Percentiles rank a stretch among this genome's conserved stretches.
Evolutionary conservation across 2,113 vertebrate species (phyloP).

Genomic region (Willisornis vidua): DNA sequence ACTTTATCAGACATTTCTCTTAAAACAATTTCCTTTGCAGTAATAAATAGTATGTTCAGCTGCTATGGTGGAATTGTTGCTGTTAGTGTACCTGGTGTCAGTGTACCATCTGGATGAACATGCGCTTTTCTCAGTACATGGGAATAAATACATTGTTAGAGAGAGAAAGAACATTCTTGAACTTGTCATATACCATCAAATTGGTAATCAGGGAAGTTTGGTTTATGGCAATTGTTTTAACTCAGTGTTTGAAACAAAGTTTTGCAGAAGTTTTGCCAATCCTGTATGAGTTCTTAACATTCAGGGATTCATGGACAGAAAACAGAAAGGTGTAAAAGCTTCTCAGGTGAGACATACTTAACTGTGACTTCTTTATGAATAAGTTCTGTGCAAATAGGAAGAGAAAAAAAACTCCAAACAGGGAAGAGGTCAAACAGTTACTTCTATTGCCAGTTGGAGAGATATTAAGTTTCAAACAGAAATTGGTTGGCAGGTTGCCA

Average conservation of each 20-base stretch:
- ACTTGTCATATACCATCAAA: neutral
- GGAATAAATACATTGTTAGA: neutral
- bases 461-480: slow-evolving; percentile 62
- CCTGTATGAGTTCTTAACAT: neutral
- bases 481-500: slow-evolving; percentile 43
- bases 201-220: neutral
- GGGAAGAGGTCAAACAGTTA: slow-evolving; percentile 52
- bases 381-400: neutral
- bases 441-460: neutral
- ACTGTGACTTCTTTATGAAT: neutral
- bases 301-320: neutral
- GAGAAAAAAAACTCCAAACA: neutral
- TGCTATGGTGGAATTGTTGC: neutral
- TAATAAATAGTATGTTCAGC: neutral
- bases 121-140: neutral
- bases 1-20: neutral
- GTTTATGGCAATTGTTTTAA: neutral
- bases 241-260: neutral
- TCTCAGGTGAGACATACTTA: neutral
- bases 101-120: neutral
- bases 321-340: neutral
- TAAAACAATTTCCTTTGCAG: neutral
- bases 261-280: neutral
- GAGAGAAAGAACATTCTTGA: neutral
- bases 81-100: neutral